Base-by-base conservation (phyloP, 2,113 vertebrate genomes). In the Leptobrachium leishanense region DNA sequence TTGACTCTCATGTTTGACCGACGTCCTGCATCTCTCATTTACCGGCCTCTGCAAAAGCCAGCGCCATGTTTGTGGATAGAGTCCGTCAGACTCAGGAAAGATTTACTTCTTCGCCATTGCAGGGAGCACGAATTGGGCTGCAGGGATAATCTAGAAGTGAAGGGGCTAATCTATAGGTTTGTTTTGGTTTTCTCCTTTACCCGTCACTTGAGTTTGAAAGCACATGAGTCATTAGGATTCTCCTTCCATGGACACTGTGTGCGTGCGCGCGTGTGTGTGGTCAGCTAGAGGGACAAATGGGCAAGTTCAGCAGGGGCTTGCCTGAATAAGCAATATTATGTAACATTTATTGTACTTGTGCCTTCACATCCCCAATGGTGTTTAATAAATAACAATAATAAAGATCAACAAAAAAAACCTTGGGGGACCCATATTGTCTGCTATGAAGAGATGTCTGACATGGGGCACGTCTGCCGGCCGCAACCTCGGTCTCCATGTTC, bases 311-410 rank as follows among this genome's bases (percentile, higher is more conserved):
- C 0, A 0, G 53, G 5, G 42, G 41, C 70, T 68, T 79, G 77
- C 72, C 78, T 74, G 65, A 63, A 74, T 74, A 81, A 81, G 78
- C 78, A 81, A 81, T 81, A 74, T 70, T 77, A 70, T 63, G 68
- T 74, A 74, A 74, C 72, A 81, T 68, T 74, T 66, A 44, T 55
- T 73, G 77, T 79, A 69, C 70, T 79, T 79, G 77, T 79, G 77
- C 77, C 77, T 79, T 79, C 77, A 79, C 77, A 72, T 64, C 69
- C 77, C 77, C 20, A 66, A 44, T 65, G 69, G 77, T 54, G 62
- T 73, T 46, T 50, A 66, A 40, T 65, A 15, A 31, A 31, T 31
- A 31, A 31, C 20, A 31, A 31, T 31, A 31, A 31, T 31, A 31
- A 31, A 31, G 20, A 31, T n/a, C n/a, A n/a, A n/a, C 20, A 31